Base-by-base conservation (phyloP, 1,140 invertebrate genomes). In the Pygmarrhopalites habei region DNA sequence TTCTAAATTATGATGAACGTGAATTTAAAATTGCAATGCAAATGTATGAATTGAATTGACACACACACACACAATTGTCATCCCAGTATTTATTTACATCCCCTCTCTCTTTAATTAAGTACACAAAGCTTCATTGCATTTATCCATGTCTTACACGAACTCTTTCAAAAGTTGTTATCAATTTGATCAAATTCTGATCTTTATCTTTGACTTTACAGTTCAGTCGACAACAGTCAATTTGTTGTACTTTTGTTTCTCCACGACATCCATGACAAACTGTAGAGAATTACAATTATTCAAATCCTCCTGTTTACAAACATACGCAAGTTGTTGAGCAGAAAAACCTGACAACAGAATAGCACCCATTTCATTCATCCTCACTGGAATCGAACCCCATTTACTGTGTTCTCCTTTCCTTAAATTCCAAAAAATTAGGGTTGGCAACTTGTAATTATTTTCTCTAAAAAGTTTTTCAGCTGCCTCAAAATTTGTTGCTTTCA, bases 341-440 rank as follows among this genome's bases (percentile, higher is more conserved):
- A 66, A 70, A 19, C 68, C 68, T 35, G 68, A 70, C 3, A 70
- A 26, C 10, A 70, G 29, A n/a, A 65, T 23, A 17, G 51, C 59
- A 19, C 66, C 66, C 1, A n/a, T 25, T 41, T 70, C 61, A 56
- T 70, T 32, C 32, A 32, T 52, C 25, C 57, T 52, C 1, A 68
- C 55, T 32, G 0, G 68, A 60, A 4, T 58, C 21, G 1, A 66
- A 60, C 5, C 0, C 0, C 66, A 68, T 68, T 12, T 63, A 68
- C 26, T n/a, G 21, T 29, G 26, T 1, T 25, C 47, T 15, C 35
- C 5, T 26, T 35, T 58, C 10, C 68, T 26, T 23, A 70, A 58
- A 44, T 70, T 70, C 68, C 68, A 70, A 35, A 68, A 68, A 7
- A 68, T 49, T 28, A 70, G 65, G 28, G 64, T 55, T 23, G 68